Conservation (phyloP, 2,113 vertebrate species). For the Suricata suricatta region DNA sequence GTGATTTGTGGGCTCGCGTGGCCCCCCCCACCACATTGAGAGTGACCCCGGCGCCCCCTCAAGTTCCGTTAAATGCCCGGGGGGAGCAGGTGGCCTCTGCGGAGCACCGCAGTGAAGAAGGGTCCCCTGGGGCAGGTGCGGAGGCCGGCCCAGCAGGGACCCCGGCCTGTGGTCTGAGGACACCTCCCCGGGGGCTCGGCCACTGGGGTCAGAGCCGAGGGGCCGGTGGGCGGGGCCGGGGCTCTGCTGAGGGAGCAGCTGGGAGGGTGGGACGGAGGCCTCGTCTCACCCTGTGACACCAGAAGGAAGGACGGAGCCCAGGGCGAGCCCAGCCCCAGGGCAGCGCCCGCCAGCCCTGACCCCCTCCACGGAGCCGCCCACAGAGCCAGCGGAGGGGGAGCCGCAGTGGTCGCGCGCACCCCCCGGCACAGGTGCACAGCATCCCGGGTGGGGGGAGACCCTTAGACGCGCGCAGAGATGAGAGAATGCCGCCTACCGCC, state of each 20-base stretch:
- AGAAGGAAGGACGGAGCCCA: not conserved
- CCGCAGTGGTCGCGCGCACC: rapidly evolving
- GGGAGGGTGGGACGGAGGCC: not conserved
- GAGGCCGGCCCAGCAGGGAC: rapidly evolving
- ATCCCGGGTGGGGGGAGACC: not conserved
- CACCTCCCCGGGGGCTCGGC: not conserved
- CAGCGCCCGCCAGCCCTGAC: rapidly evolving
- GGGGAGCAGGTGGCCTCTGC: no score
- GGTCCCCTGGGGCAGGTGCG: not conserved
- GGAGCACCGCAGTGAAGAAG: not conserved
- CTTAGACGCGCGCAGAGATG: rapidly evolving
- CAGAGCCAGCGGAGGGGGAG: rapidly evolving
- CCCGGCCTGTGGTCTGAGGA: not conserved
- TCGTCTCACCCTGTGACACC: not conserved
- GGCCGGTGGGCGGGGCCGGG: not conserved
- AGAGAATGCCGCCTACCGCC: not conserved
- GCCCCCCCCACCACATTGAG: no score
- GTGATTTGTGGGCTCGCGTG: no score
- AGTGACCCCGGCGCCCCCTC: not conserved
- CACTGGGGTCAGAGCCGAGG: not conserved
- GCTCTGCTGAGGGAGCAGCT: no score
- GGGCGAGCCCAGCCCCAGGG: not conserved
- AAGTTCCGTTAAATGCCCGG: not conserved
- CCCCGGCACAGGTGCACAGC: not conserved
- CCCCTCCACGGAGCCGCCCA: not conserved